These are phyloP conservation scores for Acipenser oxyrinchus DNA, from an alignment of 2,797 vertebrate genomes.

Conservation along the genomic window DNA sequence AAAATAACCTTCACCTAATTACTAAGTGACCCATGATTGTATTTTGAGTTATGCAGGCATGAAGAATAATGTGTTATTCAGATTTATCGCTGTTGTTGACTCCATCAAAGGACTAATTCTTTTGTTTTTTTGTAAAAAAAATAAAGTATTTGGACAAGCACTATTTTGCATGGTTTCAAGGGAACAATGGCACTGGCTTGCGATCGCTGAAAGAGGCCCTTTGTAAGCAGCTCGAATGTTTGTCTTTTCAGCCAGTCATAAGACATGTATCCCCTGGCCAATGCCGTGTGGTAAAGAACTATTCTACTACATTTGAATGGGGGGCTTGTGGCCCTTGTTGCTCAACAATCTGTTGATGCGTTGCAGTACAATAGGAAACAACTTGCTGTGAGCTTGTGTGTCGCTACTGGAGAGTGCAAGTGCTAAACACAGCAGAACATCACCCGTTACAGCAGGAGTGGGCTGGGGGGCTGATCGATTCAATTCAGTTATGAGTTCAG, in stretches of 20 bases:
- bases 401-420: too few relatives aligned
- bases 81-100: too few relatives aligned
- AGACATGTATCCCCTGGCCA: conserved; percentile 18
- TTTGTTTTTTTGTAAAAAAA: too few relatives aligned
- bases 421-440: conserved; percentile 21
- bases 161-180: too few relatives aligned
- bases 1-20: too few relatives aligned
- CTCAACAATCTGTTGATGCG: not conserved
- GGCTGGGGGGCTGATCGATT: not conserved
- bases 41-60: too few relatives aligned
- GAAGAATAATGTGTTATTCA: too few relatives aligned
- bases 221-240: conserved; percentile 20
- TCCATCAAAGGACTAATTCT: too few relatives aligned
- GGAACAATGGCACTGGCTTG: too few relatives aligned
- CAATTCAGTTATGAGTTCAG: too few relatives aligned
- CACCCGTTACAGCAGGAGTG: conserved; percentile 24
- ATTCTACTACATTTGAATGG: conserved; percentile 41
- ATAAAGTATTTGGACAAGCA: too few relatives aligned
- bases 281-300: conserved; percentile 8
- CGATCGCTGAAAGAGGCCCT: not conserved
- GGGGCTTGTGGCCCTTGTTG: conserved; percentile 9
- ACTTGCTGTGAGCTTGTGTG: not conserved
- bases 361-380: conserved; percentile 20
- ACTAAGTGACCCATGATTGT: too few relatives aligned
- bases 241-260: conserved; percentile 22